Evolutionary conservation across 2,888 invertebrate genomes (phyloP).

Genomic region (Torymus auratus): DNA sequence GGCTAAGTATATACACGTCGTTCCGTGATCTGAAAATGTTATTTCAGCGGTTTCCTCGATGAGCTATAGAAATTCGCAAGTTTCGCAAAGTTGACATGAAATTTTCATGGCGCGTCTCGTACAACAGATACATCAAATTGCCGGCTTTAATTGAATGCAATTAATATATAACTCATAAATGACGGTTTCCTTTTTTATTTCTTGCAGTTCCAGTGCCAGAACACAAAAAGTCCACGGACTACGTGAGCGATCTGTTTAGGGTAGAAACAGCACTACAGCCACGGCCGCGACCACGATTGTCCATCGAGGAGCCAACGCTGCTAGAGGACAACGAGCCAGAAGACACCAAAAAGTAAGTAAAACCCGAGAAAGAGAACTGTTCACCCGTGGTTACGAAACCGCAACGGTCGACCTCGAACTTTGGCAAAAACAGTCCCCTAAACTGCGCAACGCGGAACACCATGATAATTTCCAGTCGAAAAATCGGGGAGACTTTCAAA

Average conservation of each 20-base stretch:
- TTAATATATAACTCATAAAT: background rate
- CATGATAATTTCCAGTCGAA: constrained; percentile 5
- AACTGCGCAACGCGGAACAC: constrained; percentile 7
- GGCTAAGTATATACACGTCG: background rate
- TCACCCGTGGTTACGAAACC: background rate
- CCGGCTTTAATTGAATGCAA: background rate
- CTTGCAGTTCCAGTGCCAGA: constrained; percentile 79
- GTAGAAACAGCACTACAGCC: constrained; percentile 79
- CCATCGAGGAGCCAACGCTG: constrained; percentile 68
- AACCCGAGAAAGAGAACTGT: no score
- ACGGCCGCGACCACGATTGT: constrained; percentile 73
- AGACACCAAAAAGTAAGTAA: constrained; percentile 69
- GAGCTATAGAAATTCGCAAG: background rate
- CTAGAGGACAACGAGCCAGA: constrained; percentile 67
- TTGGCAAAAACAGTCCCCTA: background rate
- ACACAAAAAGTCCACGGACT: constrained; percentile 84
- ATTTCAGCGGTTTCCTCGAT: background rate
- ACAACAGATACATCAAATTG: background rate
- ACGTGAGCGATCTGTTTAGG: constrained; percentile 83
- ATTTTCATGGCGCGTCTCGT: background rate
- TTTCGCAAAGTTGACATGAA: constrained; percentile 5
- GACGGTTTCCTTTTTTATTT: background rate
- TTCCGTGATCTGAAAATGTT: constrained; percentile 34
- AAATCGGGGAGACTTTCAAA: constrained; percentile 48
- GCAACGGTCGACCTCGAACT: no score